Base-by-base conservation (phyloP, 2,797 vertebrate genomes). In the Danio choprae region DNA sequence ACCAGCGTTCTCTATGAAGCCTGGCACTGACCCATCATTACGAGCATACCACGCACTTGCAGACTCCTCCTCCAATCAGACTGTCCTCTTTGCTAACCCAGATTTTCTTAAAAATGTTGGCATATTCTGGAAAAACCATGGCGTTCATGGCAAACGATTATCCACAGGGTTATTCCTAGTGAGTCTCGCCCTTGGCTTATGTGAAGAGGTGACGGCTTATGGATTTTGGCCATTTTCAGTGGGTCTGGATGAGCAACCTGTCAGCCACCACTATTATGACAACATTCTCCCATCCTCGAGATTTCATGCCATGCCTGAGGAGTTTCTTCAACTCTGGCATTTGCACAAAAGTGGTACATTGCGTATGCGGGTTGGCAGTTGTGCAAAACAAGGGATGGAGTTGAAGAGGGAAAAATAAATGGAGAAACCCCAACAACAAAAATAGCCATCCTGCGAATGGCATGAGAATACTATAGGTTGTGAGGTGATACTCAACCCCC, bases 201-300 rank as follows among this genome's bases (percentile, higher is more conserved):
- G 98, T 0, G 96, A 99, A 74, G 97, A 99, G 38, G 97, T 99
- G 22, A 95, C 95, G 0, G 93, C 93, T 76, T 99, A 98, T 0
- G 98, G 98, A 55, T 99, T 99, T 91, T 99, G 98, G 98, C 98
- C 98, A 0, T 99, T 99, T 89, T 94, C 96, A 0, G 87, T 95
- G 20, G 95, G 93, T 87, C 91, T 97, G 86, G 93, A 89, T 0
- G 91, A 94, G 77, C 91, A 86, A 58, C 95, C 94, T 6, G 93
- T 99, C 89, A 97, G 97, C 88, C 98, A 99, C 77, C 98, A 99
- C 68, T 99, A 99, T 91, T 99, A 99, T 6, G 98, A 99, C 88
- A 97, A 99, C 38, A 93, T 98, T 70, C 89, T 96, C 87, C 98
- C 97, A 0, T 94, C 93, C 67, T 95, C 94, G 0, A 95, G 96